phyloP scores from a whole-genome alignment of 1,140 invertebrate species.

The Drosophila parvula region DNA sequence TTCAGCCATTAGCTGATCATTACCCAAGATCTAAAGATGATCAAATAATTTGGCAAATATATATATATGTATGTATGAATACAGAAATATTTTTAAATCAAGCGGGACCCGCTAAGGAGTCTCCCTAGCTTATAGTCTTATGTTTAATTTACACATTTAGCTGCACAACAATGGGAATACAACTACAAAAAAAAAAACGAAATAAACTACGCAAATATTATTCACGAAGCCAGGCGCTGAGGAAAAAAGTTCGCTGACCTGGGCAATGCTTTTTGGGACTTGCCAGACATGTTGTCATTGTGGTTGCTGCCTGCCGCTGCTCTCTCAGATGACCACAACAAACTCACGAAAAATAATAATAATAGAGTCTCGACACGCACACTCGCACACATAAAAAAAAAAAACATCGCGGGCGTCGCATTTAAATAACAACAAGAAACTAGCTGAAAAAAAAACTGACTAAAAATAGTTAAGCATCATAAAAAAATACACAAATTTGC shows the following conservation, averaged over 20 bases:
- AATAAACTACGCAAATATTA: constrained; percentile 62
- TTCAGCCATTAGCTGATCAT: constrained; percentile 20
- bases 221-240: constrained; percentile 45
- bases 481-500: constrained; percentile 73
- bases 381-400: constrained; percentile 29
- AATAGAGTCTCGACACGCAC: constrained; percentile 61
- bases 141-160: constrained; percentile 69
- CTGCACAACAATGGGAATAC: constrained; percentile 53
- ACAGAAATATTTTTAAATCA: constrained; percentile 31
- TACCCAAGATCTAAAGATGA: constrained; percentile 30
- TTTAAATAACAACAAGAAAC: constrained; percentile 78
- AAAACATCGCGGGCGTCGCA: constrained; percentile 58
- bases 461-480: constrained; percentile 82
- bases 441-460: constrained; percentile 51
- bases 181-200: constrained; percentile 34
- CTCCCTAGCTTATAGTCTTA: constrained; percentile 31
- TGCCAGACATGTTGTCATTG: constrained; percentile 67
- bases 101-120: constrained; percentile 32
- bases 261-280: constrained; percentile 73
- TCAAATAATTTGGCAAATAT: constrained; percentile 39
- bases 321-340: constrained; percentile 68
- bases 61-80: constrained; percentile 28
- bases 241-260: constrained; percentile 74
- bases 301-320: constrained; percentile 41
- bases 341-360: constrained; percentile 50